A percentile compares a stretch with the other conserved stretches of the same genome.
Conservation (phyloP, 2,797 vertebrate species). For the Novumbra hubbsi region DNA sequence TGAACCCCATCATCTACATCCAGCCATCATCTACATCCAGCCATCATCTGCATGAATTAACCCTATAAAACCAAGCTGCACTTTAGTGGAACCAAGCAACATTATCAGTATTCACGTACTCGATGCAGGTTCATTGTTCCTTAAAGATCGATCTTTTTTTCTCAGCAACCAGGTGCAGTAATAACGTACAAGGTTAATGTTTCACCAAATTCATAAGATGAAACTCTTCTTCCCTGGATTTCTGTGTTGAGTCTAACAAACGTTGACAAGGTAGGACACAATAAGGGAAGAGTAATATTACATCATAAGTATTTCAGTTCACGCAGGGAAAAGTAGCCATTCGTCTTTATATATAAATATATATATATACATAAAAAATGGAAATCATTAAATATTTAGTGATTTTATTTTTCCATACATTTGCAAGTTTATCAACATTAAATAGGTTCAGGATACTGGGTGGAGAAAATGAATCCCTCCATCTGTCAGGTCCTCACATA, state of each 20-base stretch:
- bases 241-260: neutral
- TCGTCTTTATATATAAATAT: too few relatives aligned
- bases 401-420: constrained; percentile 71
- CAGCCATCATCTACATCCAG: neutral
- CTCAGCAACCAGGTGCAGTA: neutral
- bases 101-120: neutral
- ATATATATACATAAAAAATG: constrained; percentile 40
- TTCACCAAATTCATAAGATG: neutral
- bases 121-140: neutral
- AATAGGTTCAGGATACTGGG: constrained; percentile 60
- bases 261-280: neutral
- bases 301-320: neutral
- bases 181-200: neutral
- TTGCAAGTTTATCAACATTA: constrained; percentile 72
- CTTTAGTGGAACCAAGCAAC: constrained; percentile 32
- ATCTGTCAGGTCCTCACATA: constrained; percentile 7
- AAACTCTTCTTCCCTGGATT: neutral
- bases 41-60: neutral
- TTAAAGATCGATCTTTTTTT: neutral
- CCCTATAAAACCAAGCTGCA: neutral
- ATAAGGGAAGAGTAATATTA: neutral
- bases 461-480: constrained; percentile 40
- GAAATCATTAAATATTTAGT: constrained; percentile 80
- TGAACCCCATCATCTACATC: neutral
- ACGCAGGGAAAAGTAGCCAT: constrained; percentile 20